A percentile compares a stretch with the other conserved stretches of the same genome.
Evolutionary conservation across 2,113 vertebrate species (phyloP).

Genomic region (Alosa alosa): DNA sequence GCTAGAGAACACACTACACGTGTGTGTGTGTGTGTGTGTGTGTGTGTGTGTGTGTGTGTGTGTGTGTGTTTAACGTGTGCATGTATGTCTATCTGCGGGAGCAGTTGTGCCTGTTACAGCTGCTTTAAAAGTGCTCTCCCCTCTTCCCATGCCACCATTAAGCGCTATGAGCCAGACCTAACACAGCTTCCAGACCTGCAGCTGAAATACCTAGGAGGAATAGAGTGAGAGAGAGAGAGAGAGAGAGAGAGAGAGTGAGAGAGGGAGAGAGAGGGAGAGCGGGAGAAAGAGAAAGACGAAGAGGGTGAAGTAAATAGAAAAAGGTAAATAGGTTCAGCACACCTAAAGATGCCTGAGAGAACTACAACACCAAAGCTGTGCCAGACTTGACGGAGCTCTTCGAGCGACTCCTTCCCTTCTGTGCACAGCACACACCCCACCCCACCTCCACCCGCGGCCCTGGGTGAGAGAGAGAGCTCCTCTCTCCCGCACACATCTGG

Average conservation of each 20-base stretch:
- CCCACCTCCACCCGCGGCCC: no score
- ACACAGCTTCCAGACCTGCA: neutral
- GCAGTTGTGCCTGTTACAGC: neutral
- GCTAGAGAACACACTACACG: neutral
- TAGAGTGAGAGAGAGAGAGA: neutral
- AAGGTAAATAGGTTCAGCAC: no score
- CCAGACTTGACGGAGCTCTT: no score
- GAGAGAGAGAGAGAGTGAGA: neutral
- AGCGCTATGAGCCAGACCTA: neutral
- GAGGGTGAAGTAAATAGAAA: neutral
- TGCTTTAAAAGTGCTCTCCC: neutral
- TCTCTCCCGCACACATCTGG: no score
- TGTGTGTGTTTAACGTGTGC: conserved; percentile 3
- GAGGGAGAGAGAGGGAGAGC: neutral
- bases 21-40: conserved; percentile 1
- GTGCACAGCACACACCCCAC: no score
- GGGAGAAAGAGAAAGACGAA: neutral
- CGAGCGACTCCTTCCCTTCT: no score
- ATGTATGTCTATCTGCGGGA: neutral
- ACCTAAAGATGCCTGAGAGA: no score
- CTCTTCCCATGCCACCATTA: neutral
- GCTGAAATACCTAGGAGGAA: neutral
- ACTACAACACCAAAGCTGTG: no score
- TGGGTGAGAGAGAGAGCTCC: no score
- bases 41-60: neutral